Evolutionary conservation across 37 sponge, comb jelly and placozoan genomes (phyloP).

Genomic region (Aplysina aerophoba): DNA sequence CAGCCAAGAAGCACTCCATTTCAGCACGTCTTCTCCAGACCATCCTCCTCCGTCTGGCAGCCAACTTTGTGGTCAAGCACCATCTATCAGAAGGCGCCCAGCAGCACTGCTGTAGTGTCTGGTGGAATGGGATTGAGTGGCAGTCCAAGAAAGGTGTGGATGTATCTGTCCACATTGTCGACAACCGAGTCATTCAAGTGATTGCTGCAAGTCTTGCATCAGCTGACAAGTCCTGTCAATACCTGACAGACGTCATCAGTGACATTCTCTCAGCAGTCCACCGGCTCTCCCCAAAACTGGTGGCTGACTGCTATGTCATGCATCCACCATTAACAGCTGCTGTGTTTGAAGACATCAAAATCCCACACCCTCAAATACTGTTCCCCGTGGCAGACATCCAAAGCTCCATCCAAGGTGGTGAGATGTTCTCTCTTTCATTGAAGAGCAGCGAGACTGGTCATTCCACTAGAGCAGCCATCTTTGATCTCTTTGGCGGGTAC

Average conservation of each 20-base stretch:
- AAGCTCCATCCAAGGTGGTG: not conserved
- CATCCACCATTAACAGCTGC: not conserved
- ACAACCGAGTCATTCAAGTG: not conserved
- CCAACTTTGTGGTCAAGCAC: not conserved
- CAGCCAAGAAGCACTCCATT: not conserved
- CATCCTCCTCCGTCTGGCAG: constrained; percentile 11
- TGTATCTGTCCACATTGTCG: not conserved
- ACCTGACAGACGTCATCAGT: not conserved
- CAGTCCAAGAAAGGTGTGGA: constrained; percentile 1
- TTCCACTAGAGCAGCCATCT: too few relatives aligned
- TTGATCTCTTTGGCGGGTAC: too few relatives aligned
- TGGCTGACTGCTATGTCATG: not conserved
- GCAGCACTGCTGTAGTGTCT: constrained; percentile 4
- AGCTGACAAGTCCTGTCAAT: not conserved
- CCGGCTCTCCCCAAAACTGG: not conserved
- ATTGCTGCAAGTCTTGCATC: not conserved
- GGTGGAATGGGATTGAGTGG: constrained; percentile 20
- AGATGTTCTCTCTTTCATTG: not conserved
- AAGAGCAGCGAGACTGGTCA: too few relatives aligned
- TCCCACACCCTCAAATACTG: not conserved
- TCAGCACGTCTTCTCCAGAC: constrained; percentile 29
- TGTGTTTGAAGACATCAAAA: not conserved
- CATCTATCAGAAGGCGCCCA: not conserved
- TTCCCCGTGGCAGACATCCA: not conserved
- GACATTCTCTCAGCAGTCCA: constrained; percentile 7